A percentile compares a stretch with the other conserved stretches of the same genome.
These are phyloP conservation scores for Hofmannophila pseudospretella DNA, from an alignment of 2,888 invertebrate species.

Conservation along the genomic window DNA sequence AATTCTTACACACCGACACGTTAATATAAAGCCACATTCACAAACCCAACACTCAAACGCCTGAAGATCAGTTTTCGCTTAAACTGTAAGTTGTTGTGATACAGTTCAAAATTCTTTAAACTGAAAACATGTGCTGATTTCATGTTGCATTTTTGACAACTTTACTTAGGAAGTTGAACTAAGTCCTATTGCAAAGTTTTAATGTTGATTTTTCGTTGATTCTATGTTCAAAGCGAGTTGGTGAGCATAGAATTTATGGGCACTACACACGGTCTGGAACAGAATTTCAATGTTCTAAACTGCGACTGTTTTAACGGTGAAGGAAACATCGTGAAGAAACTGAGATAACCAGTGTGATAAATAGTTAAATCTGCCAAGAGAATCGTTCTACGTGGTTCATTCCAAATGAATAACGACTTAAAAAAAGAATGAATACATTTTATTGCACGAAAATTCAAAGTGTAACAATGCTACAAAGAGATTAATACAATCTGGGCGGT, in stretches of 20 bases:
- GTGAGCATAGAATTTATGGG: not conserved
- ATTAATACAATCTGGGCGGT: no score
- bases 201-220: not conserved
- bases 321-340: no score
- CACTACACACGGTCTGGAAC: no score
- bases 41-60: not conserved
- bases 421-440: no score
- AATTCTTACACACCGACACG: slow-evolving; percentile 6
- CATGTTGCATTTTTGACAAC: not conserved
- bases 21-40: slow-evolving; percentile 7
- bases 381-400: no score
- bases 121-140: not conserved
- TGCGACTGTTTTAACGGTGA: no score
- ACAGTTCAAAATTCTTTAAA: not conserved
- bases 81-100: not conserved
- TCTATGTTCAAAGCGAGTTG: not conserved
- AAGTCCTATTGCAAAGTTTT: not conserved
- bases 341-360: no score
- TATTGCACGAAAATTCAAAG: no score
- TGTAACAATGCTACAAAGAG: no score
- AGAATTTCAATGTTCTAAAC: no score
- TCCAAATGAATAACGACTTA: no score
- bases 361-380: no score
- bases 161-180: not conserved
- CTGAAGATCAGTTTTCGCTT: not conserved